phyloP scores from a whole-genome alignment of 2,888 invertebrate species.

The Ernsta delagoae region DNA sequence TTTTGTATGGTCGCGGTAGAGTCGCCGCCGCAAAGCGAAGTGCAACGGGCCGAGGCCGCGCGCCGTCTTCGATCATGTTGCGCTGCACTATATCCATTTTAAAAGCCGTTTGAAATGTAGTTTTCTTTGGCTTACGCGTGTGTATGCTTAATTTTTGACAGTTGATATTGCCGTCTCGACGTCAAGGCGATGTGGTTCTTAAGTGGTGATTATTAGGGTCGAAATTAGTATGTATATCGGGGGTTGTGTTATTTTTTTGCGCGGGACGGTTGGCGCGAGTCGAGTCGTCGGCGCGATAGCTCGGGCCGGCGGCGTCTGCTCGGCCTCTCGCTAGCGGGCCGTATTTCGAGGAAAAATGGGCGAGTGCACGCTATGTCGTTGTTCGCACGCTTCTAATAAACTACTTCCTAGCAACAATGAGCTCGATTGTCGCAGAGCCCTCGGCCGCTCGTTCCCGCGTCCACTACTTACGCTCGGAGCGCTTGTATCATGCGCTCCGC shows the following conservation, averaged over 20 bases:
- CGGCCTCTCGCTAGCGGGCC: constrained; percentile 49
- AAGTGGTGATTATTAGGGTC: constrained; percentile 61
- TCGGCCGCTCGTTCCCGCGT: constrained; percentile 21
- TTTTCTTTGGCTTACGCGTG: constrained; percentile 80
- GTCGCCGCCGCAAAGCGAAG: constrained; percentile 76
- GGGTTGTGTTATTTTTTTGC: constrained; percentile 75
- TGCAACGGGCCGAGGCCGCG: constrained; percentile 82
- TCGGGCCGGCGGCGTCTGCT: constrained; percentile 59
- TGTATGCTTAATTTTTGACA: constrained; percentile 84
- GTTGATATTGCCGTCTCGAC: constrained; percentile 74
- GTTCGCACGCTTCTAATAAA: constrained; percentile 39
- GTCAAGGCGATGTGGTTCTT: constrained; percentile 72
- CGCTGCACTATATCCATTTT: constrained; percentile 77
- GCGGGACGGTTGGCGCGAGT: constrained; percentile 65
- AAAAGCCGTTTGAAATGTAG: constrained; percentile 73
- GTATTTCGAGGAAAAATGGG: constrained; percentile 78
- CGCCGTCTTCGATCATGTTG: constrained; percentile 69
- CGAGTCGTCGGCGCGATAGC: constrained; percentile 66
- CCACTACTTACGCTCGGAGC: constrained; percentile 16
- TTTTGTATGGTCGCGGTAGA: constrained; percentile 79
- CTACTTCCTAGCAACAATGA: constrained; percentile 33
- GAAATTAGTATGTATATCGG: constrained; percentile 61
- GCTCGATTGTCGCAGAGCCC: constrained; percentile 17
- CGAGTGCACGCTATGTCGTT: constrained; percentile 55
- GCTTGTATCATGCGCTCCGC: constrained; percentile 36